These are phyloP conservation scores for Trinorchestia longiramus DNA, from an alignment of 1,140 invertebrate genomes.

Conservation along the genomic window DNA sequence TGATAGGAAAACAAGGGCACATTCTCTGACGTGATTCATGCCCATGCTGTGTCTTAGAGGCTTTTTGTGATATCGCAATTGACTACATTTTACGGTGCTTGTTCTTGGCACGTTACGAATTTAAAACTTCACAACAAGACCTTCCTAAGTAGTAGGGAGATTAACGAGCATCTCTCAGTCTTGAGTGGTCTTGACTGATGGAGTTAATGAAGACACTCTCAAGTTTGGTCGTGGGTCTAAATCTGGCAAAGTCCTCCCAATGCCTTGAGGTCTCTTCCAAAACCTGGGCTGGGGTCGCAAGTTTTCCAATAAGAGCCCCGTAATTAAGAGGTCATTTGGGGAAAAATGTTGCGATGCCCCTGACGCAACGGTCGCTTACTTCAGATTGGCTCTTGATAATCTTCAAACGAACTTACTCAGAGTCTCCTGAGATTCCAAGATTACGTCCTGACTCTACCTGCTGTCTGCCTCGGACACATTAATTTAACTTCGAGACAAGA, in stretches of 20 bases:
- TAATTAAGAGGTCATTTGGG: constrained; percentile 34
- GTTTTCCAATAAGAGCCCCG: constrained; percentile 7
- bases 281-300: not conserved
- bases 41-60: too few species aligned
- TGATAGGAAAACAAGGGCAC: too few species aligned
- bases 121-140: not conserved
- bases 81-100: too few species aligned
- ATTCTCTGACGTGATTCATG: too few species aligned
- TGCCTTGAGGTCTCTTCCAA: not conserved
- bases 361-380: constrained; percentile 25
- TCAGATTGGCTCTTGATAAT: constrained; percentile 32
- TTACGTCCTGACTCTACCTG: not conserved
- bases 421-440: not conserved
- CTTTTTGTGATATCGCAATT: too few species aligned
- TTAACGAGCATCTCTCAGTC: not conserved
- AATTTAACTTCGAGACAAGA: constrained; percentile 20
- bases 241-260: not conserved
- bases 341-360: constrained; percentile 6
- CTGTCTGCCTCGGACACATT: not conserved
- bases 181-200: not conserved
- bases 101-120: too few species aligned
- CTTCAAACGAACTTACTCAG: not conserved
- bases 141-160: not conserved
- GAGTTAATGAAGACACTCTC: not conserved
- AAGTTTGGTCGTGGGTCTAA: not conserved